Base-by-base conservation (phyloP, 2,888 invertebrate genomes). In the Steinernema scapterisci region DNA sequence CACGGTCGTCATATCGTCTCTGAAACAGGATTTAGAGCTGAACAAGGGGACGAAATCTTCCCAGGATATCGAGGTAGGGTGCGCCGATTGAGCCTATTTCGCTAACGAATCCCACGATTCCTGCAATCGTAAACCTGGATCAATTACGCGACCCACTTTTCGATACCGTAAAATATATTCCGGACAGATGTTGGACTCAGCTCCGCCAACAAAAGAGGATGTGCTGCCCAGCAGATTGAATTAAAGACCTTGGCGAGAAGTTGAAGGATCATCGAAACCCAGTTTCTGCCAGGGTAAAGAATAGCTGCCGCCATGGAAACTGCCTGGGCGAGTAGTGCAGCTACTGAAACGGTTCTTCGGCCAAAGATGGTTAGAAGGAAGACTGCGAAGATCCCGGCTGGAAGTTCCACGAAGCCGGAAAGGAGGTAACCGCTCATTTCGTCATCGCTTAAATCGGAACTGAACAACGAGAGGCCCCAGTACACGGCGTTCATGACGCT, bases 401-500 rank as follows among this genome's bases (percentile, higher is more conserved):
- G 86, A 0, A 86, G 73, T 75, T 86, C 86, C 11, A 86, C 82
- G 6, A 83, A 11, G 0, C 86, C 87, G 3, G 86, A 87, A 5
- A 87, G 77, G 75, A 87, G 86, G 75, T 84, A 87, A 21, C 87
- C 87, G 13, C 82, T 79, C 77, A 82, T 83, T 74, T 82, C 81
- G 74, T 87, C 80, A 46, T 87, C 84, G 13, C 81, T 82, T 19
- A 87, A 76, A 25, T 87, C 86, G 0, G 82, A 82, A 16, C 84
- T 84, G 78, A 83, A 86, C 45, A 87, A 79, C 2, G 84, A 85
- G 0, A 87, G 76, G 0, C 81, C 86, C 87, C 87, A 87, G 76
- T 87, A 87, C 23, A 83, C 82, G n/a, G 79, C 77, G 74, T 84
- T 85, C 82, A 86, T 84, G 5, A 81, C 81, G n/a, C 83, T 79